These are phyloP conservation scores for Sarcophaga caerulescens DNA, from an alignment of 2,888 invertebrate species.

Conservation along the genomic window DNA sequence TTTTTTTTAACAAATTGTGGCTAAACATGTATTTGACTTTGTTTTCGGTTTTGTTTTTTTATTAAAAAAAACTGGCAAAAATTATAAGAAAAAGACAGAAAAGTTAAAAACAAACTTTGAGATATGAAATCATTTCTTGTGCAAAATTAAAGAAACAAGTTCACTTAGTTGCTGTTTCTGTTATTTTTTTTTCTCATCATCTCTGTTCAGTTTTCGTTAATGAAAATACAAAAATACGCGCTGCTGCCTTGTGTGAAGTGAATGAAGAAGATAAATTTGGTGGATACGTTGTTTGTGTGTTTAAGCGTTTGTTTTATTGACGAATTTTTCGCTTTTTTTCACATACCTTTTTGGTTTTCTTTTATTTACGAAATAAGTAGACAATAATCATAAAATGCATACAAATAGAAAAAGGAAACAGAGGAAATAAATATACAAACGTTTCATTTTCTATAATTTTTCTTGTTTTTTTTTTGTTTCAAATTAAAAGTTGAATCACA, in stretches of 20 bases:
- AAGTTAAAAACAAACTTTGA: background rate
- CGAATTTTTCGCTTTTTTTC: background rate
- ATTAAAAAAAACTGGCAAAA: background rate
- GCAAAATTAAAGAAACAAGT: constrained; percentile 35
- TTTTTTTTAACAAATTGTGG: constrained; percentile 6
- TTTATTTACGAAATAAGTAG: background rate
- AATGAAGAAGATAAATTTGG: constrained; percentile 9
- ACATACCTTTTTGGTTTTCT: no score
- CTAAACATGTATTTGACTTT: constrained; percentile 25
- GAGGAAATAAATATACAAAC: background rate
- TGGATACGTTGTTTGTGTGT: background rate
- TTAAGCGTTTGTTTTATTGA: constrained; percentile 16
- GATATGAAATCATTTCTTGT: constrained; percentile 28
- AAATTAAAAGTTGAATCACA: constrained; percentile 43
- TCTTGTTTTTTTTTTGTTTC: constrained; percentile 17
- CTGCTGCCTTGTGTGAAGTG: no score
- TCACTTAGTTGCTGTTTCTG: background rate
- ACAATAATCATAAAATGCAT: constrained; percentile 42
- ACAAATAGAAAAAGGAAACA: constrained; percentile 18
- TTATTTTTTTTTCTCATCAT: no score
- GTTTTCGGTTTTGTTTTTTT: no score
- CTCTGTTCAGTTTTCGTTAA: constrained; percentile 16
- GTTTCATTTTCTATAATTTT: constrained; percentile 5
- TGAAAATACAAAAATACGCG: constrained; percentile 9
- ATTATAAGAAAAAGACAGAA: background rate